phyloP scores from a whole-genome alignment of 2,888 invertebrate genomes.

The Drosophila melanocephala region DNA sequence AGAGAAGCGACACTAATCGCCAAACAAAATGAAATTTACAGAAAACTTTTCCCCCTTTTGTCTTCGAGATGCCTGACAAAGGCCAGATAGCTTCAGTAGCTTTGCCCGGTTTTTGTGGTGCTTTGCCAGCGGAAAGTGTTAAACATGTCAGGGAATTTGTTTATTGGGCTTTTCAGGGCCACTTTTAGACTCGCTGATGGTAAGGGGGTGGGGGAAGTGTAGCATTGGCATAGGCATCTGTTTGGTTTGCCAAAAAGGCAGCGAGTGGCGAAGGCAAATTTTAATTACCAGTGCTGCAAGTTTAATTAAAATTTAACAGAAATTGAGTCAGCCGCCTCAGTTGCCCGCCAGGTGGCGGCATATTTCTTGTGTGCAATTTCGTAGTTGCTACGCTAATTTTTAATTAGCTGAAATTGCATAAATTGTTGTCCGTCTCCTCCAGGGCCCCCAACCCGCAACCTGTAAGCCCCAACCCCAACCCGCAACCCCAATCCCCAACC shows the following conservation, averaged over 20 bases:
- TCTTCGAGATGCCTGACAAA: conserved; percentile 64
- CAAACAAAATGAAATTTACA: conserved; percentile 82
- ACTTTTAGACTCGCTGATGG: conserved; percentile 6
- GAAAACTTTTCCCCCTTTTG: conserved; percentile 65
- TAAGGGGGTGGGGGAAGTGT: neutral
- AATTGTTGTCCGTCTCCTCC: conserved; percentile 47
- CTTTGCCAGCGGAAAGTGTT: conserved; percentile 79
- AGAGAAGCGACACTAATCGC: conserved; percentile 81
- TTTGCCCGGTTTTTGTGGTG: conserved; percentile 58
- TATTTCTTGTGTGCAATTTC: conserved; percentile 57
- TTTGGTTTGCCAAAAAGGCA: conserved; percentile 44
- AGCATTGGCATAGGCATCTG: conserved; percentile 59
- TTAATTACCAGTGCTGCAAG: conserved; percentile 70
- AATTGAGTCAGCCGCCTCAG: conserved; percentile 28
- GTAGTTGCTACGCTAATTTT: conserved; percentile 68
- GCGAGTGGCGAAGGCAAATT: conserved; percentile 59
- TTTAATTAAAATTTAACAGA: conserved; percentile 78
- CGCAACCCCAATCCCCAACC: neutral
- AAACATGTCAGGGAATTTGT: conserved; percentile 83
- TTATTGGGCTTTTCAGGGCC: conserved; percentile 71
- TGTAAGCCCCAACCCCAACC: neutral
- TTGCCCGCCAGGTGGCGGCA: conserved; percentile 57
- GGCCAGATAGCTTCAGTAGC: conserved; percentile 68
- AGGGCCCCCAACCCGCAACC: neutral
- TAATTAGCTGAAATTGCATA: conserved; percentile 79